A percentile compares a stretch with the other conserved stretches of the same genome.
phyloP scores from a whole-genome alignment of 1,140 invertebrate genomes.

The Drosophila biarmipes region DNA sequence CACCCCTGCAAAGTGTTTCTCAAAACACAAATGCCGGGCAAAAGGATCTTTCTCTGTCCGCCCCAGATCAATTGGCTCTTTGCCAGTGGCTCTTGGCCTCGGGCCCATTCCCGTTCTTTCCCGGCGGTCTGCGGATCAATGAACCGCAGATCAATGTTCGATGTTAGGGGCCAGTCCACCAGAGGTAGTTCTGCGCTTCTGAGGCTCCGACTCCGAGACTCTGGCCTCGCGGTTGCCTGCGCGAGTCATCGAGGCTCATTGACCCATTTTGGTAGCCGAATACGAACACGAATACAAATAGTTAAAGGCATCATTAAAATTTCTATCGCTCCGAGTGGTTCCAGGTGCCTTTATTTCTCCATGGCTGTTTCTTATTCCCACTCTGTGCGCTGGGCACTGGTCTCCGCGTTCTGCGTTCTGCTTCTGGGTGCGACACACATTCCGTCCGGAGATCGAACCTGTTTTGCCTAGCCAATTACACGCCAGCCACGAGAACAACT shows the following conservation, averaged over 20 bases:
- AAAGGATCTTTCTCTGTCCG: neutral
- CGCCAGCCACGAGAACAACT: conserved; percentile 8
- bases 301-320: conserved; percentile 46
- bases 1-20: neutral
- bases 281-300: neutral
- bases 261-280: conserved; percentile 62
- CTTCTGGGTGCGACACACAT: conserved; percentile 66
- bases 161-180: no score
- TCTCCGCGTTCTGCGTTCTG: conserved; percentile 1
- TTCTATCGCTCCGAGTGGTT: conserved; percentile 31
- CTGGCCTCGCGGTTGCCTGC: conserved; percentile 42
- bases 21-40: neutral
- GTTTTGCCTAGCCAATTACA: conserved; percentile 73
- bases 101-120: neutral
- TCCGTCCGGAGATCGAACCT: conserved; percentile 67
- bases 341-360: conserved; percentile 6
- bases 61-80: neutral
- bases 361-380: conserved; percentile 2
- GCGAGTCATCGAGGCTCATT: conserved; percentile 72
- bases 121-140: conserved; percentile 13
- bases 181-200: conserved; percentile 30
- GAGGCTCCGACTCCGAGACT: neutral
- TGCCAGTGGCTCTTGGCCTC: neutral
- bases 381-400: neutral
- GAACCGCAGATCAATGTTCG: conserved; percentile 29